Evolutionary conservation across 2,888 invertebrate species (phyloP), one percentile per base, ranked within the genome.

Genomic region (Dioctria linearis): DNA sequence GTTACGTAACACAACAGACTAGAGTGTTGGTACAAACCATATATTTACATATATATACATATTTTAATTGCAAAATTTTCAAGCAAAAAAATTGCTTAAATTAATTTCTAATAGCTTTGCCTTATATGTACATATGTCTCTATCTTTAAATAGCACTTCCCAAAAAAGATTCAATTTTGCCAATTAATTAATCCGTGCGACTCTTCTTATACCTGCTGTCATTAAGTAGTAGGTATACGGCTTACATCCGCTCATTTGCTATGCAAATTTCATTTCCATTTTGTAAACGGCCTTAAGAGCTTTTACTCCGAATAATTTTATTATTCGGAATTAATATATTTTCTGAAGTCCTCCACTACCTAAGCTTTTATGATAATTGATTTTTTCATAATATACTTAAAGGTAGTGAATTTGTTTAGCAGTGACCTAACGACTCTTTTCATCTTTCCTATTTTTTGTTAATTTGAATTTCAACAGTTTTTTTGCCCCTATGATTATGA

Each of bases 281-380:
- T 11, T 54, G 67, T 69, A 69, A 69, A 54, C 5, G 69, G 51
- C 51, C 51, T 39, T 69, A 69, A 69, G 49, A 69, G 69, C 69
- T 69, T 69, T 49, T 40, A 51, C 69, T 51, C 69, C 69, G 51
- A 69, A 51, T 69, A 49, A 39, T 37, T 51, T 51, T 9, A 25
- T 25, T 25, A 9, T 51, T 51, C n/a, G 39, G 40, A 65, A 42
- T n/a, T 39, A 11, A 49, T 69, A 49, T 37, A 5, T 51, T 69
- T 51, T 49, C 25, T 69, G 54, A 69, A 69, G 69, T 69, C 49
- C 69, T 69, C 69, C 69, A 43, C 8, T 39, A 39, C 37, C 39
- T 51, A 51, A 69, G 40, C 51, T 49, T 5, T 25, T 69, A 69
- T 69, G 49, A 4, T 49, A 69, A 69, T 69, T 11, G 51, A 69